Conservation (phyloP, 2,888 invertebrate genomes). For the Cantharis nigra region DNA sequence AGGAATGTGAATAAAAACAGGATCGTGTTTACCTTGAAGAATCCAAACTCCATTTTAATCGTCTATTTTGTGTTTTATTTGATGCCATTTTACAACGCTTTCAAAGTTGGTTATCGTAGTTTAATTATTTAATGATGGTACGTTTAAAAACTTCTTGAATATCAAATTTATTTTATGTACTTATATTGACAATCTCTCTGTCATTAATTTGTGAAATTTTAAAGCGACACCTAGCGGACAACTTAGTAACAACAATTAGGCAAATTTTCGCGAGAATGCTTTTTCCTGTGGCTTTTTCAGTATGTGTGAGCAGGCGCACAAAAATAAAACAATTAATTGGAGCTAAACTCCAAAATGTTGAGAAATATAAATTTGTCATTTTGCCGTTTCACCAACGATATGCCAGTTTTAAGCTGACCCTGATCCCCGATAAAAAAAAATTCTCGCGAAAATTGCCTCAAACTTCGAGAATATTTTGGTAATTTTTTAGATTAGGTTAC, state of each 20-base stretch:
- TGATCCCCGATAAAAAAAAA: no score
- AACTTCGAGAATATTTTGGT: not conserved
- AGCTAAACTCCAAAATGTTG: no score
- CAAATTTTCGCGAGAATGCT: not conserved
- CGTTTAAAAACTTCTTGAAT: not conserved
- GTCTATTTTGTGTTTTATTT: conserved; percentile 35
- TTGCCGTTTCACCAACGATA: no score
- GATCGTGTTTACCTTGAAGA: conserved; percentile 44
- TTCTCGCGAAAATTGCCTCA: not conserved
- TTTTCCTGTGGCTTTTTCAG: no score
- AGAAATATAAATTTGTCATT: no score
- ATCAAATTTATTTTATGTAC: not conserved
- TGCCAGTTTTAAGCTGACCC: no score
- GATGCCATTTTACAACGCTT: conserved; percentile 11
- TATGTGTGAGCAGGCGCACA: no score
- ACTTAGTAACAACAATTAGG: not conserved
- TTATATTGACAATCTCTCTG: not conserved
- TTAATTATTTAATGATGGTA: not conserved
- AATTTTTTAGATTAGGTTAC: not conserved
- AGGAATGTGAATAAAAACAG: not conserved
- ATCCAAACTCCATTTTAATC: conserved; percentile 53
- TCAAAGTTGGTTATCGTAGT: not conserved
- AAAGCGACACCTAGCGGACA: not conserved
- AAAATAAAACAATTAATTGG: no score
- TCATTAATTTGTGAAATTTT: not conserved